Evolutionary conservation across 2,888 invertebrate genomes (phyloP), one percentile per base, ranked within the genome.

Genomic region (Brassicogethes aeneus): DNA sequence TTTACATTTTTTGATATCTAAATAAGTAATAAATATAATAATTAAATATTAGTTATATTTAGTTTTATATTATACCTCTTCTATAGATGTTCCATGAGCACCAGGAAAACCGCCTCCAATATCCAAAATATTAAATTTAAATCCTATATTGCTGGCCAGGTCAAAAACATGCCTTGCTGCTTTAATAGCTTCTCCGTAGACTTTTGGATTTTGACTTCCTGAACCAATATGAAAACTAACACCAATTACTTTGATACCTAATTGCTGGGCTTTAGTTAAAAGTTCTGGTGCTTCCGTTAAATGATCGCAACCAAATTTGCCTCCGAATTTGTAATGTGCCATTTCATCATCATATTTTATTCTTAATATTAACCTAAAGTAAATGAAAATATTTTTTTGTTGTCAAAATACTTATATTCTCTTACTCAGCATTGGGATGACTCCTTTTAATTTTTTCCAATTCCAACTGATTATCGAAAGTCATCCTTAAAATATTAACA

Each of bases 401-500:
- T n/a, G n/a, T n/a, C n/a, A n/a, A n/a, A n/a, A n/a, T n/a, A n/a
- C n/a, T n/a, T n/a, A n/a, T n/a, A n/a, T n/a, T n/a, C n/a, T n/a
- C 52, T 53, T 37, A 67, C 68, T 70, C 68, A 36, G 77, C 74
- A 36, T 67, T 58, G 3, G 76, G 75, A 53, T 65, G 73, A 23
- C 67, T 44, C 13, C 65, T 54, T 50, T 72, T 72, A 34, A 77
- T 67, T 58, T 79, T 79, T 46, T 69, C 53, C 12, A 79, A 64
- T 53, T 79, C 79, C 3, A 60, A 59, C 53, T 73, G 71, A 53
- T 72, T 72, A 54, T 79, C 79, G 48, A 73, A 77, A 2, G 77
- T 77, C 74, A 76, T 75, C 44, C 65, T 59, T 10, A 60, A 50
- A 2, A 79, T 73, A 5, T 70, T 66, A 29, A 68, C 54, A 49